Percentiles rank a stretch among this genome's conserved stretches.
Evolutionary conservation across 2,888 invertebrate species (phyloP).

Genomic region (Auanema sp.): DNA sequence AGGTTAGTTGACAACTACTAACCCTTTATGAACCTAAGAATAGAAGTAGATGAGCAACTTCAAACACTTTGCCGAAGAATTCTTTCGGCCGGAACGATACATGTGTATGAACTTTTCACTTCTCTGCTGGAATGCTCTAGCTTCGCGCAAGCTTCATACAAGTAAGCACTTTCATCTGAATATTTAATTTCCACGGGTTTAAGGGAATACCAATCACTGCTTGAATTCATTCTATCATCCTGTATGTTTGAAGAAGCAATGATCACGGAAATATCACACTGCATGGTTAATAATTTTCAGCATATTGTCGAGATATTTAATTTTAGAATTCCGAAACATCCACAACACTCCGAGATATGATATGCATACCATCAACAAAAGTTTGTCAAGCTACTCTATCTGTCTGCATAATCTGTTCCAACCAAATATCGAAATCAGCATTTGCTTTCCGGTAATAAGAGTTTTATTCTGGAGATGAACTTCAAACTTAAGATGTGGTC

Average conservation of each 20-base stretch:
- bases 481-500: constrained; percentile 36
- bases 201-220: constrained; percentile 23
- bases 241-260: constrained; percentile 28
- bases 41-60: constrained; percentile 19
- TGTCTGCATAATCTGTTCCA: constrained; percentile 23
- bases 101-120: constrained; percentile 9
- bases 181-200: no score
- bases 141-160: constrained; percentile 17
- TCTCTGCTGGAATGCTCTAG: constrained; percentile 17
- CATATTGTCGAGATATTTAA: neutral
- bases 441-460: constrained; percentile 27
- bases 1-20: neutral
- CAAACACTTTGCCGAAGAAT: constrained; percentile 21
- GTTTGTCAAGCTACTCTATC: constrained; percentile 14
- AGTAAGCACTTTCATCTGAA: constrained; percentile 4
- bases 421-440: constrained; percentile 26
- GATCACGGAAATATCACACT: constrained; percentile 17
- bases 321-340: constrained; percentile 10
- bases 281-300: constrained; percentile 17
- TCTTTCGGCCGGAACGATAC: constrained; percentile 22
- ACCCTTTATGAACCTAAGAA: neutral
- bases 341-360: constrained; percentile 1
- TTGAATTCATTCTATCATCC: constrained; percentile 24
- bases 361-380: constrained; percentile 11
- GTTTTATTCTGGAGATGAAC: neutral